These are phyloP conservation scores for Heliconius nattereri DNA, from an alignment of 1,140 invertebrate species.

Conservation along the genomic window DNA sequence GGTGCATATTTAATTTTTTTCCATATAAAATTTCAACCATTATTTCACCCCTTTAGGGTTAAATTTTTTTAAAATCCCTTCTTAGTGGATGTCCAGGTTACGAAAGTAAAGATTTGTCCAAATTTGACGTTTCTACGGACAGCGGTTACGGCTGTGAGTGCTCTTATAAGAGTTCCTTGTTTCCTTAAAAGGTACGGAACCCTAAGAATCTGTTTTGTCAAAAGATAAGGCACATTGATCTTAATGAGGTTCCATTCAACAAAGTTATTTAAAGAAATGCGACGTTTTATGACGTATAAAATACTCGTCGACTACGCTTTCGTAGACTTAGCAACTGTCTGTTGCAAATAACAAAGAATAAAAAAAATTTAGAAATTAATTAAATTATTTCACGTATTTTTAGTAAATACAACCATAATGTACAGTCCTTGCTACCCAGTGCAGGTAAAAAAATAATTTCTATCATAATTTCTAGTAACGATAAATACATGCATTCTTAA, in stretches of 20 bases:
- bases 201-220: too few species aligned
- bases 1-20: too few species aligned
- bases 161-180: too few species aligned
- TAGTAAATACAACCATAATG: slow-evolving; percentile 40
- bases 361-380: neutral
- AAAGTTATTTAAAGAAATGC: neutral
- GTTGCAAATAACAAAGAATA: neutral
- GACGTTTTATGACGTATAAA: neutral
- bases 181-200: too few species aligned
- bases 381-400: neutral
- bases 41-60: too few species aligned
- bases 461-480: slow-evolving; percentile 3
- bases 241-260: neutral
- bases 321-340: neutral
- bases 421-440: slow-evolving; percentile 61
- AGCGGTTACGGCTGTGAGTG: too few species aligned
- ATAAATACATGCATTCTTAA: neutral
- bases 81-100: too few species aligned
- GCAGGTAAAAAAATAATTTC: slow-evolving; percentile 40
- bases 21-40: too few species aligned
- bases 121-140: too few species aligned
- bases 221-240: too few species aligned
- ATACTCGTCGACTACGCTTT: neutral
- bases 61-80: too few species aligned
- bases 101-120: too few species aligned